These are phyloP conservation scores for Drosophila leonis DNA, from an alignment of 2,888 invertebrate species.

Conservation along the genomic window DNA sequence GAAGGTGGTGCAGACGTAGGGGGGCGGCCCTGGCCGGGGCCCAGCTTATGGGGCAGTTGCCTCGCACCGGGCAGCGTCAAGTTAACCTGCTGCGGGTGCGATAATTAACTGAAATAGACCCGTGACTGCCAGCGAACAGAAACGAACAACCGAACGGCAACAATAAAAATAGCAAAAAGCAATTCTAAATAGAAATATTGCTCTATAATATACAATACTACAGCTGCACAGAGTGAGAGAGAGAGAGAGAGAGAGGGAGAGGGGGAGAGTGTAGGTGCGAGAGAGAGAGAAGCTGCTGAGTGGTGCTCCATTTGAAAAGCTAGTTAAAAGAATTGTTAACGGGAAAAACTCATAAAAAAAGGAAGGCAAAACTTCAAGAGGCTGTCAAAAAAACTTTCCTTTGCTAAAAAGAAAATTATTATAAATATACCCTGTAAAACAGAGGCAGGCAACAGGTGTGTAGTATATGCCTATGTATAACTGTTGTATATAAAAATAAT, in stretches of 20 bases:
- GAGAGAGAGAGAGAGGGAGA: background rate
- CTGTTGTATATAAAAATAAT: background rate
- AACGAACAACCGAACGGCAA: constrained; percentile 11
- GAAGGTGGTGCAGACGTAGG: background rate
- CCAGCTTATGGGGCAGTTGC: constrained; percentile 22
- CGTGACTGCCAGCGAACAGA: constrained; percentile 62
- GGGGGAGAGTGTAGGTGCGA: background rate
- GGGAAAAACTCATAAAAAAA: constrained; percentile 43
- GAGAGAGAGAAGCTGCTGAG: background rate
- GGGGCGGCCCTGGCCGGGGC: background rate
- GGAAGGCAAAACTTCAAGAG: constrained; percentile 27
- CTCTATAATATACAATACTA: constrained; percentile 29
- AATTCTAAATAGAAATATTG: constrained; percentile 45
- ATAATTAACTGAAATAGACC: constrained; percentile 80
- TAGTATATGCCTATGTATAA: background rate
- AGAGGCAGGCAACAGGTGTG: background rate
- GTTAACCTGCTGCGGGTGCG: constrained; percentile 74
- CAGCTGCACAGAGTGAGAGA: constrained; percentile 13
- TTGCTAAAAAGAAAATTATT: constrained; percentile 29
- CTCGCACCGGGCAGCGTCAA: constrained; percentile 46
- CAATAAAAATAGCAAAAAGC: constrained; percentile 27
- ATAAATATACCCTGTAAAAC: constrained; percentile 6
- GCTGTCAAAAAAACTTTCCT: constrained; percentile 50
- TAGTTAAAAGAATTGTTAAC: constrained; percentile 38
- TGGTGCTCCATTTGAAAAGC: constrained; percentile 14